A percentile compares a stretch with the other conserved stretches of the same genome.
These are phyloP conservation scores for Lateolabrax maculatus DNA, from an alignment of 2,797 vertebrate species.

Conservation along the genomic window DNA sequence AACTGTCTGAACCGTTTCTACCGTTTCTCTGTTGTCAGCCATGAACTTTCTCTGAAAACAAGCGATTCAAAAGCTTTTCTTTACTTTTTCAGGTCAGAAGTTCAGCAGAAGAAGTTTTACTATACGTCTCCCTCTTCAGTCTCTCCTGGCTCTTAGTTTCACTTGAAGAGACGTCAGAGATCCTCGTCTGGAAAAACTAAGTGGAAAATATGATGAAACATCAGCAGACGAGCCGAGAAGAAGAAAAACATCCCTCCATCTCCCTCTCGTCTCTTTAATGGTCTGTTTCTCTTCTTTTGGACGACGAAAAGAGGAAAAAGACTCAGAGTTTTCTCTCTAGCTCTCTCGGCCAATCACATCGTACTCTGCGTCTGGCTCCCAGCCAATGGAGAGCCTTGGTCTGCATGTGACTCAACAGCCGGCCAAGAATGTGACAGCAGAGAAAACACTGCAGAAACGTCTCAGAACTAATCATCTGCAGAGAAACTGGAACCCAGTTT, in stretches of 20 bases:
- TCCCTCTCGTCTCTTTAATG: neutral
- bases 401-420: slow-evolving; percentile 4
- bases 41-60: neutral
- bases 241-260: too few species aligned
- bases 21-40: neutral
- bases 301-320: neutral
- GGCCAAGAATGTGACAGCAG: slow-evolving; percentile 11
- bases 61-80: neutral
- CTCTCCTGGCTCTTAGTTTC: too few species aligned
- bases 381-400: slow-evolving; percentile 6
- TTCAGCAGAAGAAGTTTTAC: neutral
- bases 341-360: slow-evolving; percentile 8
- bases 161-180: too few species aligned
- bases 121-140: too few species aligned
- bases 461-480: too few species aligned
- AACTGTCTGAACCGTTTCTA: too few species aligned
- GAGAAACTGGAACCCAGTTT: too few species aligned
- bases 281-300: neutral
- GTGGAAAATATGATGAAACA: too few species aligned
- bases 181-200: too few species aligned
- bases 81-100: slow-evolving; percentile 11
- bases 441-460: too few species aligned
- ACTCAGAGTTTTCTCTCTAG: neutral
- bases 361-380: neutral
- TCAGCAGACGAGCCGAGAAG: neutral